phyloP scores from a whole-genome alignment of 2,797 vertebrate species.

The Buphagus erythrorhynchus region DNA sequence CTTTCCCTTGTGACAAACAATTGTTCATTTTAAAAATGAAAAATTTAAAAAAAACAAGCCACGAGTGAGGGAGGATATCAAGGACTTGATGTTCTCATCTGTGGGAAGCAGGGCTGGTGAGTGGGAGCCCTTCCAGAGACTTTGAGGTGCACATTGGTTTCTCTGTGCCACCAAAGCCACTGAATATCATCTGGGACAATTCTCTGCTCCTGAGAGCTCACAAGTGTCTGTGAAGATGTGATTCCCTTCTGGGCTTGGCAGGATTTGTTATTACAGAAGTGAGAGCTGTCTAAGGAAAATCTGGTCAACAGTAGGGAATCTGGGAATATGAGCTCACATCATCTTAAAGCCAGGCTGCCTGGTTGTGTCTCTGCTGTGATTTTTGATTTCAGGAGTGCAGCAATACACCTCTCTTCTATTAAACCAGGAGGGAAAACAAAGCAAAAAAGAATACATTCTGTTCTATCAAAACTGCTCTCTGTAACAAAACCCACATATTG shows the following conservation, averaged over 20 bases:
- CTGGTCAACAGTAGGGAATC: accelerated
- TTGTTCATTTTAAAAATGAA: not conserved
- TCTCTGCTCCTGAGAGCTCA: not conserved
- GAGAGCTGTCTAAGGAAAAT: not conserved
- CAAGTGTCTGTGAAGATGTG: accelerated
- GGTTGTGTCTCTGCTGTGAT: not conserved
- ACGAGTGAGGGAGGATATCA: not conserved
- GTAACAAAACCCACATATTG: not conserved
- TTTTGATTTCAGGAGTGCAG: not conserved
- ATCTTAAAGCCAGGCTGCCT: not conserved
- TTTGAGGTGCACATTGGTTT: not conserved
- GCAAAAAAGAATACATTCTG: not conserved
- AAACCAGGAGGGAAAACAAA: not conserved
- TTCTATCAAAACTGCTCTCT: not conserved
- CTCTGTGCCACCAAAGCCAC: not conserved
- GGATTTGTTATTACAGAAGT: not conserved
- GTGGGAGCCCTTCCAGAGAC: not conserved
- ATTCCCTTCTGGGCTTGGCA: not conserved
- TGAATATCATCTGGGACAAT: not conserved
- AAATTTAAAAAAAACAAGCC: accelerated
- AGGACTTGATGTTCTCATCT: not conserved
- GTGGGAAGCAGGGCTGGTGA: not conserved
- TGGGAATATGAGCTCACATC: not conserved
- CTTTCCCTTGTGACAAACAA: not conserved
- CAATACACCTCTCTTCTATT: not conserved